These are phyloP conservation scores for Cryptoblepharus egeriae DNA, from an alignment of 2,797 vertebrate species.

Conservation along the genomic window DNA sequence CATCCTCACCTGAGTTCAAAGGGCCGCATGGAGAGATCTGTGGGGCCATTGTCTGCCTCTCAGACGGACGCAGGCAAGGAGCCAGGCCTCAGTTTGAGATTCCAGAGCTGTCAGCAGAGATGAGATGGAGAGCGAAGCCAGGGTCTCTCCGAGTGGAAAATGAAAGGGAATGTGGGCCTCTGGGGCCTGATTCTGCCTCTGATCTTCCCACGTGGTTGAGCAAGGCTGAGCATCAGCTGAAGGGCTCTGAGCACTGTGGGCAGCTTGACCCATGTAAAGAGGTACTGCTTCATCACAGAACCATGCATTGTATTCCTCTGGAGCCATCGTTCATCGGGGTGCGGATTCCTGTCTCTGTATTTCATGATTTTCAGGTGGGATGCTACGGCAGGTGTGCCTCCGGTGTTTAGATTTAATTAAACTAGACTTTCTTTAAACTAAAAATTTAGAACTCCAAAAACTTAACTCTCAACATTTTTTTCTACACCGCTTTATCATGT, in stretches of 20 bases:
- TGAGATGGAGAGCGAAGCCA: not conserved
- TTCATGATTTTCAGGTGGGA: too few relatives aligned
- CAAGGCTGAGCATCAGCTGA: not conserved
- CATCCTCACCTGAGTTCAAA: conserved; percentile 6
- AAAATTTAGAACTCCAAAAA: too few relatives aligned
- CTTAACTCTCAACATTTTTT: not conserved
- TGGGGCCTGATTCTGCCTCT: not conserved
- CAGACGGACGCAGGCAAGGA: not conserved
- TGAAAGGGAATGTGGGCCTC: too few relatives aligned
- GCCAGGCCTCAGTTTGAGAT: not conserved
- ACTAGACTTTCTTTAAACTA: too few relatives aligned
- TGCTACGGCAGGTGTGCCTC: too few relatives aligned
- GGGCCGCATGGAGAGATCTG: not conserved
- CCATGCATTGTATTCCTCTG: too few relatives aligned
- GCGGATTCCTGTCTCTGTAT: too few relatives aligned
- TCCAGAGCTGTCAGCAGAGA: conserved; percentile 25
- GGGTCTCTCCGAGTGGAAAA: not conserved
- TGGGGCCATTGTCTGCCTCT: conserved; percentile 14
- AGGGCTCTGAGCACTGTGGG: not conserved
- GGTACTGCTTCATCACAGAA: not conserved
- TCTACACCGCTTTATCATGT: not conserved
- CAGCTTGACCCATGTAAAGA: too few relatives aligned
- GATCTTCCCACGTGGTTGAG: not conserved
- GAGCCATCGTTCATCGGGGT: too few relatives aligned
- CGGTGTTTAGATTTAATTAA: too few relatives aligned